Evolutionary conservation across 2,888 invertebrate species (phyloP).

Genomic region (Poecilobothrus nobilitatus): DNA sequence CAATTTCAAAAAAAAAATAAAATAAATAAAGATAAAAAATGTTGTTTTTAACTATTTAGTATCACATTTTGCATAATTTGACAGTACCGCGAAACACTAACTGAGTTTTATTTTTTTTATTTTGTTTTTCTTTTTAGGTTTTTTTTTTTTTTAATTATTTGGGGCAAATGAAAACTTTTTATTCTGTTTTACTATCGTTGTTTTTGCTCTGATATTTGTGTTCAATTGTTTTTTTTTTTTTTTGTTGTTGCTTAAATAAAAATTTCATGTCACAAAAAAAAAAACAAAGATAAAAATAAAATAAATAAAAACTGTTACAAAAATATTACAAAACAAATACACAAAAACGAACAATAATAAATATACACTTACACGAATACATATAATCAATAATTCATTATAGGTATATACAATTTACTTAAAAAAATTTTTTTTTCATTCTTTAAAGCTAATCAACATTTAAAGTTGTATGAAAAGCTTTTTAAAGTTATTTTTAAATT

Average conservation of each 20-base stretch:
- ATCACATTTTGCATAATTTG: constrained; percentile 4
- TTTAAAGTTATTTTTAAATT: too few relatives aligned
- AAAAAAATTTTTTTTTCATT: too few relatives aligned
- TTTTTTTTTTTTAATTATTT: background rate
- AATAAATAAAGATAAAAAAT: background rate
- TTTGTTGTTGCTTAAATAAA: too few relatives aligned
- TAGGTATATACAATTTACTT: too few relatives aligned
- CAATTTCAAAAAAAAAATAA: background rate
- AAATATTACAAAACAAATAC: constrained; percentile 6
- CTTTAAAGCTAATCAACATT: too few relatives aligned
- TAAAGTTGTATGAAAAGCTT: too few relatives aligned
- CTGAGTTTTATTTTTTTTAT: background rate
- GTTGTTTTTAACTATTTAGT: constrained; percentile 6
- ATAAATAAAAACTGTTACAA: background rate
- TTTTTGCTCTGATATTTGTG: background rate
- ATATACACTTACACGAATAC: background rate
- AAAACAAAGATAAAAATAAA: background rate
- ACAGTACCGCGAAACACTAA: constrained; percentile 2
- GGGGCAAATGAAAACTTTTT: background rate
- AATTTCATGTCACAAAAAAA: background rate
- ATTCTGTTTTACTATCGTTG: background rate
- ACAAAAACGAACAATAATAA: background rate
- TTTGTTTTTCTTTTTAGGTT: background rate
- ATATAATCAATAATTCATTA: background rate
- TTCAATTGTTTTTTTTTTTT: background rate